phyloP scores from a whole-genome alignment of 2,113 vertebrate species.

The Xenopus laevis region DNA sequence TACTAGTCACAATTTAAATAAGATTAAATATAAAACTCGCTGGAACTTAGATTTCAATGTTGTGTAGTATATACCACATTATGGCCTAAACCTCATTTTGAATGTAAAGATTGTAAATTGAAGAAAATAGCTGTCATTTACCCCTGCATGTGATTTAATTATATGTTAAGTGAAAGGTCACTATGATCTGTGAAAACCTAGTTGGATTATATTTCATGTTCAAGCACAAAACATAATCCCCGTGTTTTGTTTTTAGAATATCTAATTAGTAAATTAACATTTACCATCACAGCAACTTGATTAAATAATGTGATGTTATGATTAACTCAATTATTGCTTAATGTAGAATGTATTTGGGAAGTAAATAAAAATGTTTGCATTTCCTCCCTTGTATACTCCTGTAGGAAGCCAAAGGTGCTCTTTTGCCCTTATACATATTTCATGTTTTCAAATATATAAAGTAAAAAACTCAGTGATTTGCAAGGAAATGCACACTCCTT shows the following conservation, averaged over 20 bases:
- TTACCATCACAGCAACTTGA: slow-evolving; percentile 40
- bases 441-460: slow-evolving; percentile 23
- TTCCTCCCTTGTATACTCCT: background rate
- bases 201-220: slow-evolving; percentile 35
- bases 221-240: slow-evolving; percentile 37
- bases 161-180: slow-evolving; percentile 31
- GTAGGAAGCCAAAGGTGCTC: slow-evolving; percentile 10
- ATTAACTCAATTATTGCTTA: slow-evolving; percentile 37
- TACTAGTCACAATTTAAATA: too few relatives aligned
- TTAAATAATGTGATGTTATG: slow-evolving; percentile 39
- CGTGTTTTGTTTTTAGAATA: slow-evolving; percentile 26
- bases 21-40: too few relatives aligned
- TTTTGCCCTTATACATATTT: slow-evolving; percentile 40
- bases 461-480: slow-evolving; percentile 50
- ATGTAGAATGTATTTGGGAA: slow-evolving; percentile 29
- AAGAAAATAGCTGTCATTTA: slow-evolving; percentile 17
- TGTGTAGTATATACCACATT: too few relatives aligned
- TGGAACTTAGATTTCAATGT: too few relatives aligned
- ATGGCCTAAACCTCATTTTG: background rate
- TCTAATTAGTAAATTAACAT: slow-evolving; percentile 43
- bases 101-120: slow-evolving; percentile 13
- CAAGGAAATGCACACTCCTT: slow-evolving; percentile 28
- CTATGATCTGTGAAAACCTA: slow-evolving; percentile 30
- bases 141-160: slow-evolving; percentile 33
- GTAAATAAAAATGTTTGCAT: slow-evolving; percentile 23